Evolutionary conservation across 2,888 invertebrate genomes (phyloP).

Genomic region (Sylvicola cinctus): DNA sequence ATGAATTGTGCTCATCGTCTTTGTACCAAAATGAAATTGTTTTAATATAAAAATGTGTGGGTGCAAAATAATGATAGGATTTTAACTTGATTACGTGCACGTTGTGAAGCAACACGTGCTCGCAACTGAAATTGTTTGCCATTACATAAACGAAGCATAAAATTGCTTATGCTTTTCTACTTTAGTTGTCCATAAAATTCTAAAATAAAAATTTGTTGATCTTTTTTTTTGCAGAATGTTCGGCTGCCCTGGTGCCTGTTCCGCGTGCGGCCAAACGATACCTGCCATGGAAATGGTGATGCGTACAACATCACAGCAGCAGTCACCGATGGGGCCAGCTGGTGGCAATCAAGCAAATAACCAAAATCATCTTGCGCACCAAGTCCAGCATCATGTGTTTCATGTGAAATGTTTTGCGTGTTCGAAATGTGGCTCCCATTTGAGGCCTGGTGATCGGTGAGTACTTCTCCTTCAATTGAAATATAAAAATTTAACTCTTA

Average conservation of each 20-base stretch:
- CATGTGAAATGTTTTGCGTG: conserved; percentile 92
- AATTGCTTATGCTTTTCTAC: no score
- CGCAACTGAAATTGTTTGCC: no score
- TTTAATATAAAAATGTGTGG: not conserved
- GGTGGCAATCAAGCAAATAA: conserved; percentile 30
- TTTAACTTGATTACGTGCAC: no score
- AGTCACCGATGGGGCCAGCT: conserved; percentile 20
- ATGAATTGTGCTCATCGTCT: not conserved
- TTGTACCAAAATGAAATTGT: not conserved
- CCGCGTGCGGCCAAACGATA: conserved; percentile 80
- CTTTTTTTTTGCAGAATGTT: conserved; percentile 56
- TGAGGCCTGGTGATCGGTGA: conserved; percentile 77
- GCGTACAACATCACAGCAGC: conserved; percentile 29
- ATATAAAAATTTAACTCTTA: not conserved
- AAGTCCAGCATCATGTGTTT: conserved; percentile 52
- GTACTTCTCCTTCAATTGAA: conserved; percentile 10
- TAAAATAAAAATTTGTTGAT: no score
- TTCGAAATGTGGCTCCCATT: conserved; percentile 76
- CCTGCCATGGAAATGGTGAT: conserved; percentile 87
- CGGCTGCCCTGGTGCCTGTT: conserved; percentile 73
- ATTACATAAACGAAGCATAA: no score
- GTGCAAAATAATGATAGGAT: no score
- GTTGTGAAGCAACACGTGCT: no score
- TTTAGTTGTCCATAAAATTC: no score
- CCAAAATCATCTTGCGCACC: conserved; percentile 20